Percentiles rank a stretch among this genome's conserved stretches.
Conservation (phyloP, 92 coral and sea anemone species). For the Diadumene lineata region DNA sequence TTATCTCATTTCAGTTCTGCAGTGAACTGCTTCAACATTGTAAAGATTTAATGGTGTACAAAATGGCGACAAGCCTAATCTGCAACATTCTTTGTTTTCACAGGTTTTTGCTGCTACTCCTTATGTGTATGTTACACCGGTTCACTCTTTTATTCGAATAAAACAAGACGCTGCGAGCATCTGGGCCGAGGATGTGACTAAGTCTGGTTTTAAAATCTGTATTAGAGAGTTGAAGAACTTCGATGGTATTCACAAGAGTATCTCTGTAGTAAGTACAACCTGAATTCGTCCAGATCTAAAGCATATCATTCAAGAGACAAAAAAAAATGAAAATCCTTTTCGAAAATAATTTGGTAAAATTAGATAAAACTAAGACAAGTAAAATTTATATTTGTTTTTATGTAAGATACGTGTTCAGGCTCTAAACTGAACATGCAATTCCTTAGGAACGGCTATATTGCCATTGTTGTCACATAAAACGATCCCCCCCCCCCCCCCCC, state of each 20-base stretch:
- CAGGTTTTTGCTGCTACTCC: conserved; percentile 42
- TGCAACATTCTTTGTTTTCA: neutral
- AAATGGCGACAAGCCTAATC: neutral
- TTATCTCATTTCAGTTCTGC: too few relatives aligned
- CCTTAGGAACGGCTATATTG: too few relatives aligned
- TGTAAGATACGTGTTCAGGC: too few relatives aligned
- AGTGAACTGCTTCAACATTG: neutral
- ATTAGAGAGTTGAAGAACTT: conserved; percentile 63
- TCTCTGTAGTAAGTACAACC: conserved; percentile 39
- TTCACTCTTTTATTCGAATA: conserved; percentile 31
- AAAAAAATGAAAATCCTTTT: too few relatives aligned
- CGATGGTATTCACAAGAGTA: conserved; percentile 47
- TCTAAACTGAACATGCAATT: too few relatives aligned
- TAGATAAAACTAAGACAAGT: too few relatives aligned
- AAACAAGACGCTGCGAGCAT: conserved; percentile 56
- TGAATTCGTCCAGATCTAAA: neutral
- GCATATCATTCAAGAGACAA: too few relatives aligned
- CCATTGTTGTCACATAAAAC: too few relatives aligned
- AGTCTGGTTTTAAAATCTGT: conserved; percentile 47
- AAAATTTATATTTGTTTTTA: too few relatives aligned
- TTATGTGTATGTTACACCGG: conserved; percentile 52
- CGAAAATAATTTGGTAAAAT: too few relatives aligned
- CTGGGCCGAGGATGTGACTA: conserved; percentile 58
- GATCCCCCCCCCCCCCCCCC: too few relatives aligned
- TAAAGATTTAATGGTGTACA: too few relatives aligned